Evolutionary conservation across 2,888 invertebrate genomes (phyloP).

Genomic region (Noctua comes): DNA sequence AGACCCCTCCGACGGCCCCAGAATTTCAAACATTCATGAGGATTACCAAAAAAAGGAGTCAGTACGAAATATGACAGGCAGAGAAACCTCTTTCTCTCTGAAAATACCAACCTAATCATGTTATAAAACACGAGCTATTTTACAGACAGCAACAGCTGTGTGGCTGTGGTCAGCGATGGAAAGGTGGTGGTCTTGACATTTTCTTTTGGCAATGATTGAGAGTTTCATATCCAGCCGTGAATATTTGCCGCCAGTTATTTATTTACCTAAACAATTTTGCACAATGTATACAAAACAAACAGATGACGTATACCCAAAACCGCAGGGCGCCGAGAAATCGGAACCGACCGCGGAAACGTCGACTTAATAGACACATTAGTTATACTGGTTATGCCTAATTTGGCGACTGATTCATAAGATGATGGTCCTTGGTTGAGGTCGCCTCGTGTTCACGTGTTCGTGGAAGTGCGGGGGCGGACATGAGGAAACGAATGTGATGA

Average conservation of each 20-base stretch:
- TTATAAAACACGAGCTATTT: background rate
- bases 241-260: background rate
- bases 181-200: background rate
- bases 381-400: constrained; percentile 43
- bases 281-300: constrained; percentile 37
- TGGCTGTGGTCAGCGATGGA: background rate
- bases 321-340: constrained; percentile 46
- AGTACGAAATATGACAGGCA: background rate
- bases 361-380: constrained; percentile 52
- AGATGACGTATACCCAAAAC: constrained; percentile 40
- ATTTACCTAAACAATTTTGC: constrained; percentile 7
- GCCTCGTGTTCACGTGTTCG: constrained; percentile 36
- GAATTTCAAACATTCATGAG: background rate
- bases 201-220: background rate
- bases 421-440: constrained; percentile 35
- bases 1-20: background rate
- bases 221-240: background rate
- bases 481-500: constrained; percentile 40
- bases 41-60: background rate
- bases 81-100: background rate
- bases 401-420: constrained; percentile 56
- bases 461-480: constrained; percentile 53
- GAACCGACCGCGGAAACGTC: constrained; percentile 51
- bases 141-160: background rate
- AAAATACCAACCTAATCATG: background rate